Conservation (phyloP, 1,140 invertebrate species). For the Ptiloglossa arizonensis region DNA sequence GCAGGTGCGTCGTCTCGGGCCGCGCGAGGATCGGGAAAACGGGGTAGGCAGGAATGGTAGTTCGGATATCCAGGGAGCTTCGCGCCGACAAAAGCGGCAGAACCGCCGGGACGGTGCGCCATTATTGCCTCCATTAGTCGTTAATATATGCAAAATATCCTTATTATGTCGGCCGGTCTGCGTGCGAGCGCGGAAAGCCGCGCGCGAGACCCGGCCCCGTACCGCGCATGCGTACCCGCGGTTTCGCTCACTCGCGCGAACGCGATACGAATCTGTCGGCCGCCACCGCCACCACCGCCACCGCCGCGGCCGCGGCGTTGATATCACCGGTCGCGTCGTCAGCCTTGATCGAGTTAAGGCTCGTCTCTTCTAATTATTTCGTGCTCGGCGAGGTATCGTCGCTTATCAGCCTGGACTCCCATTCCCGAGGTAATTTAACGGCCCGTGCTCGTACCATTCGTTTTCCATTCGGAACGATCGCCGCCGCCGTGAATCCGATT, state of each 20-base stretch:
- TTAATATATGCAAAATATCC: slow-evolving; percentile 80
- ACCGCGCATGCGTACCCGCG: no score
- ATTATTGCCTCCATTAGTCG: slow-evolving; percentile 75
- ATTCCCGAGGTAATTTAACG: slow-evolving; percentile 56
- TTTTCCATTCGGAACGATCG: slow-evolving; percentile 15
- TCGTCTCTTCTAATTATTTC: slow-evolving; percentile 69
- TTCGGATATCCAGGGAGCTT: slow-evolving; percentile 47
- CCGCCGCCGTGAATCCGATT: slow-evolving; percentile 29
- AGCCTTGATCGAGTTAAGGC: slow-evolving; percentile 57
- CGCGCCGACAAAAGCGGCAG: slow-evolving; percentile 60
- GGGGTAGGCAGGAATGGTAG: slow-evolving; percentile 9
- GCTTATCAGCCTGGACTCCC: slow-evolving; percentile 57
- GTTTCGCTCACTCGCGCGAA: slow-evolving; percentile 22
- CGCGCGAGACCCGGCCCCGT: no score
- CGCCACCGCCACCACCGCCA: no score
- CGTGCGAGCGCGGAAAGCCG: slow-evolving; percentile 58
- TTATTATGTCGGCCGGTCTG: slow-evolving; percentile 71
- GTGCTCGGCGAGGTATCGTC: slow-evolving; percentile 39
- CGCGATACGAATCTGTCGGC: slow-evolving; percentile 73
- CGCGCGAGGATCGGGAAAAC: slow-evolving; percentile 12
- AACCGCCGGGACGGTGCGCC: slow-evolving; percentile 54
- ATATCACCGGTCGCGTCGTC: slow-evolving; percentile 33
- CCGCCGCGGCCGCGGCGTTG: slow-evolving; percentile 24
- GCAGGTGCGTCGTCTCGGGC: slow-evolving; percentile 49
- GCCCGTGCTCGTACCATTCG: slow-evolving; percentile 25